Evolutionary conservation across 2,797 vertebrate species (phyloP), one percentile per base, ranked within the genome.

Genomic region (Clarias pachynema): DNA sequence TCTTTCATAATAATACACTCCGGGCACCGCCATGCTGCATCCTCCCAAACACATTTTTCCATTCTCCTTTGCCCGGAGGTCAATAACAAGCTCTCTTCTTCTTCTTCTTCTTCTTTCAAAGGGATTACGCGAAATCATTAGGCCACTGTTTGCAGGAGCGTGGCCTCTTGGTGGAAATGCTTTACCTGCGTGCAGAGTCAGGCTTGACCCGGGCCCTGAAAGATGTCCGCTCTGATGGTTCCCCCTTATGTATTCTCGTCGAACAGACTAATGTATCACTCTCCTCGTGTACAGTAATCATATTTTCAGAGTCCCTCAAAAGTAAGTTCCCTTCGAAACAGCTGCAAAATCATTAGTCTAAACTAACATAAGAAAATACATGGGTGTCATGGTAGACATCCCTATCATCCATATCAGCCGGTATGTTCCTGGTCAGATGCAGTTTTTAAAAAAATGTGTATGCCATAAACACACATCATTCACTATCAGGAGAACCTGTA

Each of bases 241-340:
- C 94, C 90, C 94, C 94, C 70, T 96, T 96, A 94, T 96, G 93
- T 94, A 93, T 96, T 94, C 95, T 96, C 91, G 93, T 96, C 86
- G 94, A 96, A 92, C 94, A 94, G 92, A 95, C 93, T 92, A 95
- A 94, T 53, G 68, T 95, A 93, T 92, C 93, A 85, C 93, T 95
- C 88, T 94, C 91, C 86, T 96, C 95, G 91, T 97, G 95, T 92
- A 95, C 95, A 87, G 91, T 95, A 90, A 95, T 96, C 93, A 93
- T 95, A 92, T 94, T 96, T 95, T 94, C 94, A 91, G 94, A 95
- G 85, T 95, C 95, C 92, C 89, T 97, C 93, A 96, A 96, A 96
- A 97, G 95, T 96, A 96, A 96, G 94, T 96, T 92, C 89, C 85
- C 81, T 4, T 83, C 59, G 53, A 70, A 83, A 63, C 66, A 84